Base-by-base conservation (phyloP, 2,797 vertebrate species). In the Cottoperca gobio region DNA sequence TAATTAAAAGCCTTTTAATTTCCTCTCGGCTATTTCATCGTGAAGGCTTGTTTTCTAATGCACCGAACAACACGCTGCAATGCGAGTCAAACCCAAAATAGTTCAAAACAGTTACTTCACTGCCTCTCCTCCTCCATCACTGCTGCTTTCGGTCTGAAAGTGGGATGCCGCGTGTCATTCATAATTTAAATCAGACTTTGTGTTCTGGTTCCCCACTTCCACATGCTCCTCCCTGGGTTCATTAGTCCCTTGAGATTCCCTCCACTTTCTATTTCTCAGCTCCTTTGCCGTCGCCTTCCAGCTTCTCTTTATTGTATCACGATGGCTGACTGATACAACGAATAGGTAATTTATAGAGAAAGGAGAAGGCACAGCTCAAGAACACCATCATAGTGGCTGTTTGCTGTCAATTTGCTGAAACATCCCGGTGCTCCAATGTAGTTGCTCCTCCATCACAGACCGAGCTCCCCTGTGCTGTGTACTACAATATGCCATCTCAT, bases 151-250 rank as follows among this genome's bases (percentile, higher is more conserved):
- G 75, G 73, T 78, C 60, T 86, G 53, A 90, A 90, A 81, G 58
- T 88, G 79, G 89, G 78, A 90, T 88, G 86, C 61, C 39, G 61
- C 37, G 58, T 72, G 67, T 80, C 58, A 84, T 92, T 81, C 82
- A 90, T 86, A 64, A 90, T 92, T 90, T 48, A 89, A 77, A 76
- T 62, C 55, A 46, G 35, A 62, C 11, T 42, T 76, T 63, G 59
- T 76, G 66, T 40, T 63, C 61, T 40, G 23, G 26, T 53, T 82
- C 53, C 60, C 26, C 26, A 31, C 61, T 74, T 77, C 66, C 53
- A 60, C 35, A 19, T 76, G 59, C 35, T 64, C 48, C 65, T 79
- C 37, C 42, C 40, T 64, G 21, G 45, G 37, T 37, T 70, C 50
- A 52, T 54, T 28, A 21, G 23, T 50, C 58, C 40, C 50, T 48